phyloP scores from a whole-genome alignment of 2,113 vertebrate genomes.

The Xerus inauris region DNA sequence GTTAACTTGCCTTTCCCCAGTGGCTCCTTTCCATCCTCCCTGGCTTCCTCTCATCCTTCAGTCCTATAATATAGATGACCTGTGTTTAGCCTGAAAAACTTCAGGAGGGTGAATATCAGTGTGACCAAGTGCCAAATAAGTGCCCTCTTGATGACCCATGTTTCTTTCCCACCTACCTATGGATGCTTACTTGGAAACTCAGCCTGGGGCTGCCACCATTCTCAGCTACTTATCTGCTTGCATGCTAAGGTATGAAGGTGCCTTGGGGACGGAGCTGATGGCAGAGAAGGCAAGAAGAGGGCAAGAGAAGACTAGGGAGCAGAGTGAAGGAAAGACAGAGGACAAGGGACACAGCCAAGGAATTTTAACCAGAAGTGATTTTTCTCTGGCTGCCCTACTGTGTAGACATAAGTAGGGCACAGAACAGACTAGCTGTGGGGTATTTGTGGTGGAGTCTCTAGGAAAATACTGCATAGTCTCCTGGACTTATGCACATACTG shows the following conservation, averaged over 20 bases:
- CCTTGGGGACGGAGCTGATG: not conserved
- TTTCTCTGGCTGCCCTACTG: not conserved
- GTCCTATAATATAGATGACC: not conserved
- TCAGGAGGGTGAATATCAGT: not conserved
- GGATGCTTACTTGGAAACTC: not conserved
- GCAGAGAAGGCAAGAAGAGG: not conserved
- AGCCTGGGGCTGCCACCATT: not conserved
- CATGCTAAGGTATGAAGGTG: not conserved
- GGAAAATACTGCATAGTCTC: not conserved
- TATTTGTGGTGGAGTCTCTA: not conserved
- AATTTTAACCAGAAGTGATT: not conserved
- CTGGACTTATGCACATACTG: not conserved
- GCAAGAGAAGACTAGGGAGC: not conserved
- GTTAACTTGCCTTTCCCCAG: not conserved
- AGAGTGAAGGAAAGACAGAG: not conserved
- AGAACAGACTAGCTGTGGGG: not conserved
- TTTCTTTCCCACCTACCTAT: not conserved
- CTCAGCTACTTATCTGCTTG: not conserved
- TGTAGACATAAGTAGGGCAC: not conserved
- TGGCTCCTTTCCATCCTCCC: not conserved
- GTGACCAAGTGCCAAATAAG: not conserved
- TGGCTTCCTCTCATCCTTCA: not conserved
- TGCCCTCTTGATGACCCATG: not conserved
- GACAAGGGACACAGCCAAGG: not conserved
- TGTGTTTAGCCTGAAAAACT: not conserved